Evolutionary conservation across 2,888 invertebrate species (phyloP).

Genomic region (Oxystoma pomonae): DNA sequence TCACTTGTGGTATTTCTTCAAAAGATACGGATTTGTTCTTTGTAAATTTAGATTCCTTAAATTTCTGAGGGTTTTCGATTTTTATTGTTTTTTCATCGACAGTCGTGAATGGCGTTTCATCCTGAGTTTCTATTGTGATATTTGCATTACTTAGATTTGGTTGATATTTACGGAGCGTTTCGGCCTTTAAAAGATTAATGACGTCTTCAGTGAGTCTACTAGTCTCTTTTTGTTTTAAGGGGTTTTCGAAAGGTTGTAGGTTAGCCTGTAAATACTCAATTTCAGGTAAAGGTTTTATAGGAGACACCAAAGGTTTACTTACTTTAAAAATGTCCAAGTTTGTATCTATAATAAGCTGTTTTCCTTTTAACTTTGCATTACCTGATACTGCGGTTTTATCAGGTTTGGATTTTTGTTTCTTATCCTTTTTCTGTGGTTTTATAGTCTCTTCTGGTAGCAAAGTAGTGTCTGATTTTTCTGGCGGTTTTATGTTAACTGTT

Average conservation of each 20-base stretch:
- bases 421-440: not conserved
- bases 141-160: not conserved
- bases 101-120: constrained; percentile 7
- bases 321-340: not conserved
- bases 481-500: not conserved
- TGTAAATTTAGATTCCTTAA: constrained; percentile 28
- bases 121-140: constrained; percentile 10
- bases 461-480: not conserved
- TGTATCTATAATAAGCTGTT: not conserved
- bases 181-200: constrained; percentile 27
- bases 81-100: constrained; percentile 11
- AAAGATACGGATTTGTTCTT: constrained; percentile 42
- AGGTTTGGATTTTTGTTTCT: not conserved
- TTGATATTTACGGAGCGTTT: constrained; percentile 24
- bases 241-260: constrained; percentile 1
- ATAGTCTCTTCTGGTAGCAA: not conserved
- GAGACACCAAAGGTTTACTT: constrained; percentile 12
- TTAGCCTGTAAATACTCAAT: constrained; percentile 22
- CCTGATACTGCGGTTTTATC: not conserved
- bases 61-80: constrained; percentile 16
- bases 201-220: constrained; percentile 21
- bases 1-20: constrained; percentile 40
- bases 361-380: constrained; percentile 1
- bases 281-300: constrained; percentile 23
- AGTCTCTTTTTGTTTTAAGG: not conserved